Percentiles rank a stretch among this genome's conserved stretches.
Evolutionary conservation across 1,140 invertebrate genomes (phyloP).

Genomic region (Oppia nitens): DNA sequence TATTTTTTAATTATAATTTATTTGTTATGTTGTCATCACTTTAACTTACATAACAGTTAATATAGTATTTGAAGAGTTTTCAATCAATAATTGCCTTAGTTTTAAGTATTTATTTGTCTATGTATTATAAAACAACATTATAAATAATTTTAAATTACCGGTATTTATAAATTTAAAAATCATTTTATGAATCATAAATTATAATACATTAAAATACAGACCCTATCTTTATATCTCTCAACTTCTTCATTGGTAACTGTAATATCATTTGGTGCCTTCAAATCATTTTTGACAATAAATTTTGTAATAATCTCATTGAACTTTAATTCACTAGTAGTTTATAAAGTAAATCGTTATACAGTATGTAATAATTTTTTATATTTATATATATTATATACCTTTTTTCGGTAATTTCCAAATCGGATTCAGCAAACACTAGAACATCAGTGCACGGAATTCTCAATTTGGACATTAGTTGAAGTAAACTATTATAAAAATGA

Average conservation of each 20-base stretch:
- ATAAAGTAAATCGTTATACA: not conserved
- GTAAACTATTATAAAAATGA: no score
- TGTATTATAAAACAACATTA: slow-evolving; percentile 53
- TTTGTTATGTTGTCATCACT: not conserved
- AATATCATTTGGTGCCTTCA: not conserved
- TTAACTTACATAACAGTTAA: slow-evolving; percentile 70
- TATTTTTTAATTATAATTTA: not conserved
- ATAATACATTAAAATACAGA: not conserved
- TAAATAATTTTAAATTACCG: slow-evolving; percentile 35
- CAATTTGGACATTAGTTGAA: slow-evolving; percentile 29
- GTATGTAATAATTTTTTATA: not conserved
- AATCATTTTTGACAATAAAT: not conserved
- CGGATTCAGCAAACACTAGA: slow-evolving; percentile 1
- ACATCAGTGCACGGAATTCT: slow-evolving; percentile 23
- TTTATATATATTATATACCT: not conserved
- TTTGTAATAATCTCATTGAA: not conserved
- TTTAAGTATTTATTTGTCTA: slow-evolving; percentile 67
- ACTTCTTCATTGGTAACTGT: not conserved
- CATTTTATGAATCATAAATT: not conserved
- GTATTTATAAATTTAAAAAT: not conserved
- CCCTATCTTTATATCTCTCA: not conserved
- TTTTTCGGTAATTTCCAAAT: not conserved
- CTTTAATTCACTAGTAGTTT: not conserved
- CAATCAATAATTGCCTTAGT: slow-evolving; percentile 57
- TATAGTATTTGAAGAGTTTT: slow-evolving; percentile 59